Conservation (phyloP, 2,888 invertebrate species). For the Pecten maximus region DNA sequence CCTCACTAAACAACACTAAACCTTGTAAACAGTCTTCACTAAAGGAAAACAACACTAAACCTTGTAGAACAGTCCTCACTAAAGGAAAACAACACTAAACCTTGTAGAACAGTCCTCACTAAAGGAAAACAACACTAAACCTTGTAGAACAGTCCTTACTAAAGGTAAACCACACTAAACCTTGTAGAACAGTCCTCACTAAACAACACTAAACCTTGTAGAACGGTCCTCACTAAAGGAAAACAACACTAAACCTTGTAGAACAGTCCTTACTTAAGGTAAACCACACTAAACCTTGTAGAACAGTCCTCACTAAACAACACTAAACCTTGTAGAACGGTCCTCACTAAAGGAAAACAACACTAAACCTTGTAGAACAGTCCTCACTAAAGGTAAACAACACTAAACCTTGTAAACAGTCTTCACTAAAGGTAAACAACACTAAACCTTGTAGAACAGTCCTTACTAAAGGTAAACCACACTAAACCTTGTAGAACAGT, state of each 20-base stretch:
- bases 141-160: background rate
- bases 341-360: background rate
- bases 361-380: background rate
- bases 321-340: background rate
- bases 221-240: background rate
- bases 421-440: no score
- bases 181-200: background rate
- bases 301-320: background rate
- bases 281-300: background rate
- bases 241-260: background rate
- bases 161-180: background rate
- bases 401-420: background rate
- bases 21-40: background rate
- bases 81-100: background rate
- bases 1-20: background rate
- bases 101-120: background rate
- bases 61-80: background rate
- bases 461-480: background rate
- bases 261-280: background rate
- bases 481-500: background rate
- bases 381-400: background rate
- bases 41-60: no score
- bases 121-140: background rate
- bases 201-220: background rate
- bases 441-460: no score